These are phyloP conservation scores for Harlomillsia oculata DNA, from an alignment of 1,140 invertebrate species.

Conservation along the genomic window DNA sequence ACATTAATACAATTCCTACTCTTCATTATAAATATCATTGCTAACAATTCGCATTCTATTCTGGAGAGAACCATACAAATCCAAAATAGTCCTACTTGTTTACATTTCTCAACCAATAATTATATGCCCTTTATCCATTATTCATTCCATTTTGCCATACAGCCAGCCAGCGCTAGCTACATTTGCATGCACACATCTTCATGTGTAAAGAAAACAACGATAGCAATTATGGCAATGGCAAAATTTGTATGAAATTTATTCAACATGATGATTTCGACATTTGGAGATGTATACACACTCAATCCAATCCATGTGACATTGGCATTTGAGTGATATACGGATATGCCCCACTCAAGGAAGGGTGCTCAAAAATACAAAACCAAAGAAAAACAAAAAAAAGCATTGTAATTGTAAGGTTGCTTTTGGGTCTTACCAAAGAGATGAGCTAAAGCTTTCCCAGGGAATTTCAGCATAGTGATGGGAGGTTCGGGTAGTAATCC, in stretches of 20 bases:
- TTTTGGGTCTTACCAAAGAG: slow-evolving; percentile 33
- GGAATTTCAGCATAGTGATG: slow-evolving; percentile 36
- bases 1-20: not conserved
- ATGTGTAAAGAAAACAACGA: no score
- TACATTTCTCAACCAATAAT: no score
- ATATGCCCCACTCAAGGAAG: not conserved
- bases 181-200: no score
- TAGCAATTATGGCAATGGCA: no score
- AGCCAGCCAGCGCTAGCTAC: no score
- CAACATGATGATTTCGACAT: not conserved
- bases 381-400: not conserved
- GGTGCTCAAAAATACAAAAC: not conserved
- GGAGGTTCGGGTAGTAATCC: slow-evolving; percentile 35
- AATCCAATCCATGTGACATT: not conserved
- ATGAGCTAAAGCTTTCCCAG: slow-evolving; percentile 35
- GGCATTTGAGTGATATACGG: not conserved
- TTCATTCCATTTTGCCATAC: not conserved
- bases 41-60: no score
- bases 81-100: no score
- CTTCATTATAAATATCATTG: not conserved
- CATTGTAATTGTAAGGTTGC: no score
- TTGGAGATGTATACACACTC: not conserved
- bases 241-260: no score
- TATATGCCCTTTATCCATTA: no score
- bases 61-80: no score